Evolutionary conservation across 2,113 vertebrate genomes (phyloP), one percentile per base, ranked within the genome.

Genomic region (Pandion haliaetus): DNA sequence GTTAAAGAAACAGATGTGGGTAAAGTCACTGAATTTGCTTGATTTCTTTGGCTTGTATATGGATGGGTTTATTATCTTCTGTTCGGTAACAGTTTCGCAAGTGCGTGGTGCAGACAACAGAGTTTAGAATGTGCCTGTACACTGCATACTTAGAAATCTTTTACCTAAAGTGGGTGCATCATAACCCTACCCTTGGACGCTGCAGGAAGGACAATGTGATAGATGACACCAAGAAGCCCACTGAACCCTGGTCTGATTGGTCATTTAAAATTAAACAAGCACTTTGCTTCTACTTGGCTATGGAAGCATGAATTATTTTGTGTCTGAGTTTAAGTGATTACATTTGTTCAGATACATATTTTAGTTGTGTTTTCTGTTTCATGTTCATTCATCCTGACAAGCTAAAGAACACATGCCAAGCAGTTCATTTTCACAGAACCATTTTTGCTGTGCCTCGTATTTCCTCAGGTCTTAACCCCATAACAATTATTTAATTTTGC

Each of bases 91-190:
- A 45, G 38, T 32, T 65, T 40, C 52, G 16, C 13, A 66, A 50
- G 26, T 5, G 12, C 4, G 14, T 88, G 42, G 6, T 50, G 29
- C 3, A 34, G 52, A 12, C 29, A 31, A 12, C 23, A 77, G 36
- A 10, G 18, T 2, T 12, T 61, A 50, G 28, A 58, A 49, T 4
- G 1, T 54, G n/a, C 5, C 38, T 3, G 2, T 20, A 44, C 17
- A 15, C 18, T 49, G 16, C 0, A 0, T 38, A 16, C 8, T 88
- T 55, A 16, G 6, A 21, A 17, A 25, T 10, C 9, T 59, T 77
- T 80, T 42, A 47, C 65, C 34, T 82, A 40, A 55, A 62, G 54
- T 4, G 6, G 14, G 14, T 9, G 25, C 32, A 72, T 15, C 7
- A 9, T 38, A 55, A 44, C 2, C 4, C 44, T 89, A 23, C 21